These are phyloP conservation scores for Coecobrya sp. DNA, from an alignment of 2,888 invertebrate species.

Conservation along the genomic window DNA sequence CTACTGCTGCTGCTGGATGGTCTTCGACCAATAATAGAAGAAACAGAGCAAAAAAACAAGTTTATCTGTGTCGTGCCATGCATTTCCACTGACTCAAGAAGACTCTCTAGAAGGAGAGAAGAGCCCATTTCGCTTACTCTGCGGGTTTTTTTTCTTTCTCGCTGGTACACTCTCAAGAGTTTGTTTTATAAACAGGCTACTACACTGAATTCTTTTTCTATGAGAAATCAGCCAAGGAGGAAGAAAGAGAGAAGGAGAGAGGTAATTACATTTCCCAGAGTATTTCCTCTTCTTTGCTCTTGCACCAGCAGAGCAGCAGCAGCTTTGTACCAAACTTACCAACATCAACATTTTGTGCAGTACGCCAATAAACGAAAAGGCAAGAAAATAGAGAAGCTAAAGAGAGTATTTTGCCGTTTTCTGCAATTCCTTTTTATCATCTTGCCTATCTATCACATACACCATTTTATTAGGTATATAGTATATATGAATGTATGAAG, in stretches of 20 bases:
- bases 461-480: not conserved
- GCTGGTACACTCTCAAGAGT: constrained; percentile 44
- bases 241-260: constrained; percentile 24
- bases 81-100: constrained; percentile 25
- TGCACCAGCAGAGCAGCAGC: not conserved
- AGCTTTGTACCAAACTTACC: too few species aligned
- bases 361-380: not conserved
- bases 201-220: not conserved
- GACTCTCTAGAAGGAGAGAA: not conserved
- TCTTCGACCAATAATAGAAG: constrained; percentile 33
- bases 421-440: constrained; percentile 23
- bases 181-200: constrained; percentile 62
- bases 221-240: not conserved
- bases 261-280: constrained; percentile 79
- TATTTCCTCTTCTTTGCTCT: constrained; percentile 60
- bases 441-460: constrained; percentile 42
- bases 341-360: not conserved
- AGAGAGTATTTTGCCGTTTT: not conserved
- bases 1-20: not conserved
- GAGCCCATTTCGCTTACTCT: constrained; percentile 14
- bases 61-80: constrained; percentile 54
- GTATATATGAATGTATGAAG: too few species aligned
- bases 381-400: not conserved
- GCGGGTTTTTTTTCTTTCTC: not conserved
- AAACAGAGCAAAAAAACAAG: constrained; percentile 17